These are phyloP conservation scores for Labeo rohita DNA, from an alignment of 2,113 vertebrate species.

Conservation along the genomic window DNA sequence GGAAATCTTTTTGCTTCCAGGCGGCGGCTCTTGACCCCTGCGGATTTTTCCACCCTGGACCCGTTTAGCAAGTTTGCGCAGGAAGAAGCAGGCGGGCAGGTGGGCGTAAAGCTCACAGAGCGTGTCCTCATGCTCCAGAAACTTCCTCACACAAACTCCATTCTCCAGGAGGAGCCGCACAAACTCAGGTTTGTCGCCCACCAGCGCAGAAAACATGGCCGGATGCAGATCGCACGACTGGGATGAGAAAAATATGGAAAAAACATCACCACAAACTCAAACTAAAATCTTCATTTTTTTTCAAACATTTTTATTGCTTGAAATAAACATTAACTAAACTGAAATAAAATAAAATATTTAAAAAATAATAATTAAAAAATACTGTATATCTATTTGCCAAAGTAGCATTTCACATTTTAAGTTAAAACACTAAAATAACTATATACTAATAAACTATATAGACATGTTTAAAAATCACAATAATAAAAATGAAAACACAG, in stretches of 20 bases:
- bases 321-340: no score
- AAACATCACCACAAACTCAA: neutral
- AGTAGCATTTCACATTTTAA: no score
- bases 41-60: constrained; percentile 57
- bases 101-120: constrained; percentile 84
- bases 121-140: constrained; percentile 78
- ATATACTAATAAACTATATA: no score
- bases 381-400: no score
- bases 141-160: constrained; percentile 84
- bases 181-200: constrained; percentile 89
- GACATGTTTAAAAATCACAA: no score
- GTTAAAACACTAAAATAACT: no score
- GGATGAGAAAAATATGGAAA: neutral
- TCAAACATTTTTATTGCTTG: no score
- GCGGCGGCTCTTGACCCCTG: neutral
- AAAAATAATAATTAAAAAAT: neutral
- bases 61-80: constrained; percentile 82
- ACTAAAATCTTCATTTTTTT: no score
- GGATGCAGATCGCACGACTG: constrained; percentile 89
- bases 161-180: constrained; percentile 92
- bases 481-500: no score
- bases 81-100: constrained; percentile 83
- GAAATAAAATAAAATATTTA: no score
- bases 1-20: constrained; percentile 61
- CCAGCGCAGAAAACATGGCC: constrained; percentile 87